These are phyloP conservation scores for Malurus cyaneus DNA, from an alignment of 2,113 vertebrate species.

Conservation along the genomic window DNA sequence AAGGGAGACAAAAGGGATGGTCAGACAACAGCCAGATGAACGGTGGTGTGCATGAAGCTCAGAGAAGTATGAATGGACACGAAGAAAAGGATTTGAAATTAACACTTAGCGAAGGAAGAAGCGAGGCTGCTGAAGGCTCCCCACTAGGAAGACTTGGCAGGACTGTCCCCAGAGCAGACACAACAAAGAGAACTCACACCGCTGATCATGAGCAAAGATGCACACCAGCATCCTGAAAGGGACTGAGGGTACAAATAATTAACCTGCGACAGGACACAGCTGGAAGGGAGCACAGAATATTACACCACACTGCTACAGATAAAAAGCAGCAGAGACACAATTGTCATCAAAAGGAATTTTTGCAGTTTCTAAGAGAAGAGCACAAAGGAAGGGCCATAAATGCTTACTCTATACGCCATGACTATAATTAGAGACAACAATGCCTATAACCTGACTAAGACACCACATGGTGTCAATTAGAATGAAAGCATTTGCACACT, in stretches of 20 bases:
- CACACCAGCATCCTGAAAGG: background rate
- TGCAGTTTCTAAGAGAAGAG: background rate
- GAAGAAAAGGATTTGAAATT: slow-evolving; percentile 25
- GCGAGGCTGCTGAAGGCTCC: background rate
- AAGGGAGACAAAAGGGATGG: background rate
- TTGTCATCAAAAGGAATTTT: background rate
- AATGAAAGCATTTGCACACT: background rate
- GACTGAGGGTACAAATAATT: background rate
- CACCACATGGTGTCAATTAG: background rate
- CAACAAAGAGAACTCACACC: background rate
- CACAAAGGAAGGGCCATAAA: background rate
- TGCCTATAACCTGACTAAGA: background rate
- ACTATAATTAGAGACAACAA: background rate
- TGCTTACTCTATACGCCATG: background rate
- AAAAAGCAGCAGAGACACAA: background rate
- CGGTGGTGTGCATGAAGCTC: background rate
- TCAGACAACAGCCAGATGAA: background rate
- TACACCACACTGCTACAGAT: background rate
- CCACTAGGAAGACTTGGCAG: background rate
- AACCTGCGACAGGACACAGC: background rate
- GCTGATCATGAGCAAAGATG: background rate
- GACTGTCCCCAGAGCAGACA: background rate
- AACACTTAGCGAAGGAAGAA: background rate
- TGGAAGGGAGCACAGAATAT: slow-evolving; percentile 1
- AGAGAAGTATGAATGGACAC: background rate